Conservation (phyloP, 2,888 invertebrate species). For the Ephialtes manifestator region DNA sequence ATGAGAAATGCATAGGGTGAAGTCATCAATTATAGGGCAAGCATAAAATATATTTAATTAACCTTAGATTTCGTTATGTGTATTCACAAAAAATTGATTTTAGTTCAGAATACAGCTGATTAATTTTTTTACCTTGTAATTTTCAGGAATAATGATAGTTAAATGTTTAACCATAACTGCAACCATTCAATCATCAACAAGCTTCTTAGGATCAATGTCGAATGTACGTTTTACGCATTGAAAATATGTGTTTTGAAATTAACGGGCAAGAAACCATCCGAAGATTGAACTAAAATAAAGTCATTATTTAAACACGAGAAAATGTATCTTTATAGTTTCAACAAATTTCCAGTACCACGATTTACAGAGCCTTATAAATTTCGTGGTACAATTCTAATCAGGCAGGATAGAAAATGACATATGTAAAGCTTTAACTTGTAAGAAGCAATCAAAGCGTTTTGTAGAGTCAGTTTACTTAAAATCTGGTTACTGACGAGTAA, state of each 20-base stretch:
- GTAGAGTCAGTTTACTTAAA: neutral
- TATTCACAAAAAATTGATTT: neutral
- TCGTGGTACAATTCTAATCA: neutral
- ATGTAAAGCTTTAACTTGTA: neutral
- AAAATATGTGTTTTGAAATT: too few species aligned
- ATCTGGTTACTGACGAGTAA: slow-evolving; percentile 3
- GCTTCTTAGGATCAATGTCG: too few species aligned
- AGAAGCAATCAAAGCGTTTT: neutral
- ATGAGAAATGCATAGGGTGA: neutral
- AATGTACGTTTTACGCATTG: too few species aligned
- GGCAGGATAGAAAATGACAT: neutral
- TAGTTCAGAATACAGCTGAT: neutral
- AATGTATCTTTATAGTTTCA: neutral
- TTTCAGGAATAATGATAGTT: neutral
- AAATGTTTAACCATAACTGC: neutral
- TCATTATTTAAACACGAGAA: neutral
- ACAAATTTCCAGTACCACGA: neutral
- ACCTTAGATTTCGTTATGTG: neutral
- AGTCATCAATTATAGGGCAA: neutral
- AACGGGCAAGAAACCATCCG: too few species aligned
- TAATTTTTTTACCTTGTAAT: neutral
- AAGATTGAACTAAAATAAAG: too few species aligned
- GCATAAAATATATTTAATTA: too few species aligned
- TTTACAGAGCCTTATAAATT: neutral
- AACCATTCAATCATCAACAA: too few species aligned